These are phyloP conservation scores for Anadara kagoshimensis DNA, from an alignment of 1,140 invertebrate genomes.

Conservation along the genomic window DNA sequence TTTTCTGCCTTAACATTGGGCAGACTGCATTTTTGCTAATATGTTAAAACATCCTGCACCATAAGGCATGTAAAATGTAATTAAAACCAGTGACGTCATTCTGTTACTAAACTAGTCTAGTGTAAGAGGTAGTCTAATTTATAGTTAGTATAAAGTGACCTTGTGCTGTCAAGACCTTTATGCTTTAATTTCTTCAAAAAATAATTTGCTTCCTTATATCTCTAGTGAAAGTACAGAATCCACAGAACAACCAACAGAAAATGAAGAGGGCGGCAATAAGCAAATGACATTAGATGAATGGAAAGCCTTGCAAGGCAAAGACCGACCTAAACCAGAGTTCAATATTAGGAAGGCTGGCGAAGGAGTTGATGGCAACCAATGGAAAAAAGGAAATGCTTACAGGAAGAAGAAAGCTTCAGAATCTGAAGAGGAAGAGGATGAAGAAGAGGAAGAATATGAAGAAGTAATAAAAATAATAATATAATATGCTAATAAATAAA, in stretches of 20 bases:
- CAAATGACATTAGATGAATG: slow-evolving; percentile 69
- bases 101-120: too few species aligned
- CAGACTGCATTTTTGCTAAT: too few species aligned
- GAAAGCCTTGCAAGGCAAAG: slow-evolving; percentile 61
- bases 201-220: too few species aligned
- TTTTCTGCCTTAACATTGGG: too few species aligned
- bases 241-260: slow-evolving; percentile 38
- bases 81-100: too few species aligned
- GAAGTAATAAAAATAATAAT: background rate
- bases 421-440: slow-evolving; percentile 47
- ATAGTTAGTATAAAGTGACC: too few species aligned
- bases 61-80: too few species aligned
- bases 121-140: too few species aligned
- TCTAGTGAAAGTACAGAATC: slow-evolving; percentile 58
- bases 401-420: slow-evolving; percentile 58
- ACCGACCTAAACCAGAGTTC: slow-evolving; percentile 55
- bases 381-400: slow-evolving; percentile 61
- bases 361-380: slow-evolving; percentile 56
- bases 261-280: slow-evolving; percentile 55
- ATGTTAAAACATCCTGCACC: too few species aligned
- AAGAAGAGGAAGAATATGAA: slow-evolving; percentile 46
- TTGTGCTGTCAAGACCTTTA: too few species aligned
- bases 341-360: slow-evolving; percentile 66
- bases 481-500: too few species aligned
- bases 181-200: too few species aligned